These are phyloP conservation scores for Neomorphus geoffroyi DNA, from an alignment of 2,797 vertebrate species.

Conservation along the genomic window DNA sequence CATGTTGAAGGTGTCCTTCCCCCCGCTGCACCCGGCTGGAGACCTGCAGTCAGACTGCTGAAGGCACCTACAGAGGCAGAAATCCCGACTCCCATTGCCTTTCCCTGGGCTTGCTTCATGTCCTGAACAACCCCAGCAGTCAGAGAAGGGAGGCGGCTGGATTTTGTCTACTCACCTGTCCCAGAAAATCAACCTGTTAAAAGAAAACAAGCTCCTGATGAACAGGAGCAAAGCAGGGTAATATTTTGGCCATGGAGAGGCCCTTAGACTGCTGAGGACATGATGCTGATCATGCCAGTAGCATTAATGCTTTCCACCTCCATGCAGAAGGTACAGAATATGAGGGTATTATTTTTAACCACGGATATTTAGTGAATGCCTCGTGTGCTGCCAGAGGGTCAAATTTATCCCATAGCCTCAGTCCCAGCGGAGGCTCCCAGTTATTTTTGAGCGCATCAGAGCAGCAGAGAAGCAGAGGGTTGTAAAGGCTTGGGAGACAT, in stretches of 20 bases:
- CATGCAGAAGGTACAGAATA: not conserved
- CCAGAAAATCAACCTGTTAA: not conserved
- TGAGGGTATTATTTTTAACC: not conserved
- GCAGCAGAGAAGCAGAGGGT: not conserved
- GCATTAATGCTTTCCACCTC: not conserved
- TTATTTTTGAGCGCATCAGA: constrained; percentile 6
- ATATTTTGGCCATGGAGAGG: not conserved
- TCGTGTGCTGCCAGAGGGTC: not conserved
- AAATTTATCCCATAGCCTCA: constrained; percentile 29
- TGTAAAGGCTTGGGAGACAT: not conserved
- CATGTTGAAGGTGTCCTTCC: rapidly evolving
- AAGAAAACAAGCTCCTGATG: not conserved
- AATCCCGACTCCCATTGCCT: rapidly evolving
- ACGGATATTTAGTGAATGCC: not conserved
- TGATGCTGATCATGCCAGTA: rapidly evolving
- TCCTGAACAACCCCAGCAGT: not conserved
- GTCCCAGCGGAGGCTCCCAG: not conserved
- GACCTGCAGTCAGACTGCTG: not conserved
- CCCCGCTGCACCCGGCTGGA: not conserved
- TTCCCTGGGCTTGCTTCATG: not conserved
- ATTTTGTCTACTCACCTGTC: not conserved
- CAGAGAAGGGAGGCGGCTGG: not conserved
- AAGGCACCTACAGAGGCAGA: not conserved
- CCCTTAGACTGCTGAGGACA: not conserved
- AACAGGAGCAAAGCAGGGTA: not conserved